phyloP scores from a whole-genome alignment of 2,113 vertebrate species.

The Eurystomus gularis region DNA sequence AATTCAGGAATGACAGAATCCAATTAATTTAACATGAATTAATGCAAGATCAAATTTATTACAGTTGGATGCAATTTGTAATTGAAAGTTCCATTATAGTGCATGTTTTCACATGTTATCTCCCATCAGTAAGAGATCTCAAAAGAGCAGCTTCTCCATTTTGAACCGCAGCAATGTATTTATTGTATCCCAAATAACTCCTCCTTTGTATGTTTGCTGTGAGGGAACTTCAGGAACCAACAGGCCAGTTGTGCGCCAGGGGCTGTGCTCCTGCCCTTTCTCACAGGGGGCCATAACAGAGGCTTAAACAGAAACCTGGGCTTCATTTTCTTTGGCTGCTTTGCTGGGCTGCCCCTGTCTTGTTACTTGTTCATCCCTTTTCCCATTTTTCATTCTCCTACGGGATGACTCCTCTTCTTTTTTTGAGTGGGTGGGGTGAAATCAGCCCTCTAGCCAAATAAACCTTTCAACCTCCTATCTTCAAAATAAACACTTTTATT shows the following conservation, averaged over 20 bases:
- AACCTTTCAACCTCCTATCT: slow-evolving; percentile 53
- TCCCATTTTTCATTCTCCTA: neutral
- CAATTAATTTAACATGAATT: slow-evolving; percentile 43
- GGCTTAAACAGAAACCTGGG: neutral
- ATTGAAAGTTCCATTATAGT: neutral
- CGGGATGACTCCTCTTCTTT: neutral
- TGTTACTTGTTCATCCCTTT: neutral
- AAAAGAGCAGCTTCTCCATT: neutral
- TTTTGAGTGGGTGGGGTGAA: neutral
- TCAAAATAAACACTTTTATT: slow-evolving; percentile 68
- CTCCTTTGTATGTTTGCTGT: neutral
- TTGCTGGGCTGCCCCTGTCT: neutral
- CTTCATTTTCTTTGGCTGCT: neutral
- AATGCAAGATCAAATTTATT: slow-evolving; percentile 25
- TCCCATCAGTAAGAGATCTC: neutral
- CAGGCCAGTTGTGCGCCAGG: neutral
- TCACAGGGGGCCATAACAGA: neutral
- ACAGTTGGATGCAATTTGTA: slow-evolving; percentile 10
- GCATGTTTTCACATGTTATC: neutral
- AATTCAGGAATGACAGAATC: slow-evolving; percentile 32
- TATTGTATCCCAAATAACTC: neutral
- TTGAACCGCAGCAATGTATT: neutral
- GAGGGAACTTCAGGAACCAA: neutral
- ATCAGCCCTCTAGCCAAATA: slow-evolving; percentile 33
- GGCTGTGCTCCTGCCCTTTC: neutral